Base-by-base conservation (phyloP, 2,797 vertebrate genomes). In the Carduelis carduelis region DNA sequence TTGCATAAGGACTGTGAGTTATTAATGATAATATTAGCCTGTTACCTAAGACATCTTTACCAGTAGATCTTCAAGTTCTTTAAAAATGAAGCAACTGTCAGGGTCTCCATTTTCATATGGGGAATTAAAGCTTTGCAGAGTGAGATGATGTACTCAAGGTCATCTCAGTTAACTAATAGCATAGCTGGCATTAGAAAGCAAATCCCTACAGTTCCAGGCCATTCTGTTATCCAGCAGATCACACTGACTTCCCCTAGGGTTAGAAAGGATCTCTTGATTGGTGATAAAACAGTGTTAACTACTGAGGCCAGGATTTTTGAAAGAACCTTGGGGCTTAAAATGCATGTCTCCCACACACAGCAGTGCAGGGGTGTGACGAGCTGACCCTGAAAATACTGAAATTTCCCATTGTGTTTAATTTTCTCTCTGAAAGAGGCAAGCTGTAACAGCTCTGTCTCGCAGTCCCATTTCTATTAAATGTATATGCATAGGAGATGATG, bases 71-170 rank as follows among this genome's bases (percentile, higher is more conserved):
- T 95, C 46, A 82, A 89, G 81, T 93, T 94, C 93, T 96, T 96
- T 95, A 91, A 93, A 96, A 96, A 93, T 89, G 90, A 92, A 94
- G 71, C 57, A 90, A 95, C 93, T 95, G 75, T 94, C 93, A 93
- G 14, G 61, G 64, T 90, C 80, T 87, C 46, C 83, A 87, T 95
- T 94, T 90, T 95, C 78, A 70, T 87, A 79, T 0, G 3, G 63
- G 59, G 49, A 93, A 91, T 82, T 89, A 95, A 81, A 82, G 60
- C 80, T 95, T 84, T 84, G 63, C 2, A 1, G 74, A 70, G 22
- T 39, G 77, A 91, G 77, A 52, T 86, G 88, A 81, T 84, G 43
- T 84, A 78, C 68, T 86, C 89, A 91, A 85, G 92, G 83, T 93
- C 87, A 80, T 83, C 77, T 90, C 80, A 78, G 83, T 83, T 89